Base-by-base conservation (phyloP, 2,113 vertebrate species). In the Tetraodon nigroviridis region DNA sequence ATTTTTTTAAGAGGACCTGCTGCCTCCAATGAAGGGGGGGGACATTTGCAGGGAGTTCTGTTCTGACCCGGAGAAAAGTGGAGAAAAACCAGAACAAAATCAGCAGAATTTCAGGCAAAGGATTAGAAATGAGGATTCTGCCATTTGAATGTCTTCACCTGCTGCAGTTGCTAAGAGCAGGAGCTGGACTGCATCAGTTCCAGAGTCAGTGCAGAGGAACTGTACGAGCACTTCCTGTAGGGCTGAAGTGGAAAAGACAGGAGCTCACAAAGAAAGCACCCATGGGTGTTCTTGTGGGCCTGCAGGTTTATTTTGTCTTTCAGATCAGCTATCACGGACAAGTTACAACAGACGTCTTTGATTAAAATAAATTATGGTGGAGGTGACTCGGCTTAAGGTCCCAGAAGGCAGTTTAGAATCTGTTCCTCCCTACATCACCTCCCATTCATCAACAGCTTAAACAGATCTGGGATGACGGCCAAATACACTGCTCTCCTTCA, bases 371-470 rank as follows among this genome's bases (percentile, higher is more conserved):
- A 82, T 77, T 76, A 65, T 45, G 58, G 65, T 62, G 71, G 73
- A 84, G 79, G 76, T 78, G 77, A 76, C 77, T 82, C 81, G 78
- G 70, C 67, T 56, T 72, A 64, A 56, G 41, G 62, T 71, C 78
- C 76, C 76, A 77, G 29, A 62, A 71, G 71, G 70, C 78, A 71
- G 64, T 72, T 83, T 62, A 76, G 49, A 82, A 73, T 87, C 55
- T 64, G 66, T 83, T 84, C 76, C 56, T 85, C 67, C 81, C 67
- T 58, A 71, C 69, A 80, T 78, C 76, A 58, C 68, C 67, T 76
- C 53, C 65, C 75, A 86, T 86, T 80, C 80, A 87, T 89, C 81
- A 84, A 61, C 72, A 69, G 74, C 63, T 81, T 85, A 71, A 76
- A 80, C 62, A 78, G 74, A 53, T 45, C 78, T 59, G 72, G 85